A percentile compares a stretch with the other conserved stretches of the same genome.
These are phyloP conservation scores for Endotricha flammealis DNA, from an alignment of 2,888 invertebrate species.

Conservation along the genomic window DNA sequence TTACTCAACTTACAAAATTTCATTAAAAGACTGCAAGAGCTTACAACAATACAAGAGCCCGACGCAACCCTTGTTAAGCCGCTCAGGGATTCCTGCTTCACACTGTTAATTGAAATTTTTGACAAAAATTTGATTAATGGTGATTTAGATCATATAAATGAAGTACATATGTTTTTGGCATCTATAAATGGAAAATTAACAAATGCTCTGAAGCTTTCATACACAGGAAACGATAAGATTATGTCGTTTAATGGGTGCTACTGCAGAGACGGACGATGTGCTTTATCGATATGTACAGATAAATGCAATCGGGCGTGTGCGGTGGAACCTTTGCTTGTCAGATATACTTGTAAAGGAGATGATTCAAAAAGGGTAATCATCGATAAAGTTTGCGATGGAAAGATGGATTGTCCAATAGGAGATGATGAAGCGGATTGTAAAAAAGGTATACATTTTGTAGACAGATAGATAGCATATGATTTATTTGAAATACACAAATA, in stretches of 20 bases:
- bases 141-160: slow-evolving; percentile 28
- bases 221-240: slow-evolving; percentile 47
- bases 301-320: slow-evolving; percentile 43
- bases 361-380: slow-evolving; percentile 22
- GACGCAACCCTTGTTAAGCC: slow-evolving; percentile 27
- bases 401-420: slow-evolving; percentile 41
- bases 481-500: too few species aligned
- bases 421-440: slow-evolving; percentile 53
- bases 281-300: slow-evolving; percentile 36
- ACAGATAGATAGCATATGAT: too few species aligned
- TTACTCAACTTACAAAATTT: slow-evolving; percentile 28
- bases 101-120: slow-evolving; percentile 35
- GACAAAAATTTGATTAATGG: slow-evolving; percentile 27
- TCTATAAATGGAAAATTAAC: slow-evolving; percentile 42
- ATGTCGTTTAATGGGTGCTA: slow-evolving; percentile 37
- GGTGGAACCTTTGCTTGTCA: slow-evolving; percentile 38
- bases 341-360: slow-evolving; percentile 35
- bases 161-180: slow-evolving; percentile 35
- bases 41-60: slow-evolving; percentile 23
- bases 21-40: slow-evolving; percentile 34
- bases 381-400: slow-evolving; percentile 47
- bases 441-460: too few species aligned
- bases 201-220: slow-evolving; percentile 44
- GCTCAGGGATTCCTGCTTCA: slow-evolving; percentile 39
- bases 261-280: slow-evolving; percentile 42